phyloP scores from a whole-genome alignment of 2,888 invertebrate genomes.

The Adelognathus sp. region DNA sequence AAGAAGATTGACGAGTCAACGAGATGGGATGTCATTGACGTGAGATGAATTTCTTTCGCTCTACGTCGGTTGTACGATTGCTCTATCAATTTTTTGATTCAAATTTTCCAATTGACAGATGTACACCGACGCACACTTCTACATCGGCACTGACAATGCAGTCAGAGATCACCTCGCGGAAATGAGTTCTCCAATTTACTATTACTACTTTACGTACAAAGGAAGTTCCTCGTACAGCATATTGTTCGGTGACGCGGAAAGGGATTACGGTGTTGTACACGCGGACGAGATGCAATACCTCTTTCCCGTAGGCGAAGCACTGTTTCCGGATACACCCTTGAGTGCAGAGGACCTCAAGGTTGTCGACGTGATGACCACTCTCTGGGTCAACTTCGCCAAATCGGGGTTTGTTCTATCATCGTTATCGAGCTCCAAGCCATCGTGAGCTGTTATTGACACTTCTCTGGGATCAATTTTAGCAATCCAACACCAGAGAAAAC shows the following conservation, averaged over 20 bases:
- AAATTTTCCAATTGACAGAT: conserved; percentile 81
- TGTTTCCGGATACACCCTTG: conserved; percentile 84
- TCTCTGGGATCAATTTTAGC: conserved; percentile 77
- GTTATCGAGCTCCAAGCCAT: neutral
- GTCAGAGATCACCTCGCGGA: conserved; percentile 82
- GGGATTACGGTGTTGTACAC: conserved; percentile 89
- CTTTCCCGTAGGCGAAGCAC: conserved; percentile 86
- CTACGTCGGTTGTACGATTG: neutral
- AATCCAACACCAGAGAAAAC: conserved; percentile 85
- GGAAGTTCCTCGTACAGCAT: conserved; percentile 87
- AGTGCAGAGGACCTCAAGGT: conserved; percentile 84
- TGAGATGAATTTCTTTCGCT: conserved; percentile 74
- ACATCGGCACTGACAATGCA: conserved; percentile 85
- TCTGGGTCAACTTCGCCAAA: conserved; percentile 91
- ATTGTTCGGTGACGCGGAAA: conserved; percentile 86
- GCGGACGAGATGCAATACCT: conserved; percentile 92
- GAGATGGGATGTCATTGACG: conserved; percentile 83
- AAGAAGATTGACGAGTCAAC: conserved; percentile 80
- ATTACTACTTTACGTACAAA: conserved; percentile 86
- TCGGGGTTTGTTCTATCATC: conserved; percentile 82
- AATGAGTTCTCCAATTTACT: conserved; percentile 83
- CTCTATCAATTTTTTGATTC: neutral
- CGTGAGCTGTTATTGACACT: neutral
- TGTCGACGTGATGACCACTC: conserved; percentile 84
- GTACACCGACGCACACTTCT: conserved; percentile 88